Evolutionary conservation across 2,888 invertebrate genomes (phyloP).

Genomic region (Ametastegia equiseti): DNA sequence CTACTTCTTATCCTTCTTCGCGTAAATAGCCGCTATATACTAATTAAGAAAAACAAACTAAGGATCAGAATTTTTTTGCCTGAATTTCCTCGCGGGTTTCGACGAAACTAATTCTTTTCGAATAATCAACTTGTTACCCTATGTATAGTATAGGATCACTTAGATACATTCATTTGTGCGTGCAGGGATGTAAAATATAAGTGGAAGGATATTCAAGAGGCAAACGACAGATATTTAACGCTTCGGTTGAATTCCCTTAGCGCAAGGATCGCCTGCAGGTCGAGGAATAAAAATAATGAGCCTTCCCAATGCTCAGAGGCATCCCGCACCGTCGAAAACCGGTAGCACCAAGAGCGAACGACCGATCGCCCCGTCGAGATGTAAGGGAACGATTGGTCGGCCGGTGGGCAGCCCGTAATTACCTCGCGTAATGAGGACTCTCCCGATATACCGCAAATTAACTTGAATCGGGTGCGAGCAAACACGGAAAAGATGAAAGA

Average conservation of each 20-base stretch:
- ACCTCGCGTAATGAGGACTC: constrained; percentile 43
- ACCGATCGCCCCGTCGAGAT: constrained; percentile 44
- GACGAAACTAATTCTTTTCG: neutral
- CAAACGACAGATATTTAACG: neutral
- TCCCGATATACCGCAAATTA: constrained; percentile 41
- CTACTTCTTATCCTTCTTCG: too few relatives aligned
- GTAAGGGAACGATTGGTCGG: constrained; percentile 41
- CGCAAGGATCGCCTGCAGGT: neutral
- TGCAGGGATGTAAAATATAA: neutral
- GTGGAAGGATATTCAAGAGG: neutral
- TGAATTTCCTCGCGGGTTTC: neutral
- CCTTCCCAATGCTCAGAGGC: constrained; percentile 14
- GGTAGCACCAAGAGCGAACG: constrained; percentile 45
- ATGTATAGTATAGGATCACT: too few relatives aligned
- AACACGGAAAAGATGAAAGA: constrained; percentile 43
- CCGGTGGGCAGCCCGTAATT: constrained; percentile 46
- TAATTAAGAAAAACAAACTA: constrained; percentile 5
- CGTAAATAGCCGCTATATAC: neutral
- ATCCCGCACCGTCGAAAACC: constrained; percentile 38
- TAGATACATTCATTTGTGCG: neutral
- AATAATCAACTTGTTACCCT: neutral
- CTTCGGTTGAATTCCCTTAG: constrained; percentile 14
- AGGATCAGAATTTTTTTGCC: neutral
- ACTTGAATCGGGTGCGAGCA: constrained; percentile 47
- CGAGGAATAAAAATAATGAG: constrained; percentile 33